phyloP scores from a whole-genome alignment of 2,113 vertebrate genomes.

The Octodon degus region DNA sequence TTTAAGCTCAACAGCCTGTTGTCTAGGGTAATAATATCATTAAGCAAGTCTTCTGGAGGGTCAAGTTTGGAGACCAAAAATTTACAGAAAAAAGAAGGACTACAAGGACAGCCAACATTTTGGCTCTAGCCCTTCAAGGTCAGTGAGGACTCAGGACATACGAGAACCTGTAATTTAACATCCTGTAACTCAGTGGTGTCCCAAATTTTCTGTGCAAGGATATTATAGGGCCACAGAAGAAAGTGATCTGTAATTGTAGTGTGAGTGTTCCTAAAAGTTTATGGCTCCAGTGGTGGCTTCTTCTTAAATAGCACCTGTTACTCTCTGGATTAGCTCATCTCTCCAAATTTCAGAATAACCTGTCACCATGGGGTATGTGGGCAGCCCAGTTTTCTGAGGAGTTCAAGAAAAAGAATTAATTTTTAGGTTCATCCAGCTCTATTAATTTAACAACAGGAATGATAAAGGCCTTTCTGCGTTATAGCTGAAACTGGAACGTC shows the following conservation, averaged over 20 bases:
- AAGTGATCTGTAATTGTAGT: background rate
- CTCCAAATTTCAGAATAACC: background rate
- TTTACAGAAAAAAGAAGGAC: too few species aligned
- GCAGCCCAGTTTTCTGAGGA: background rate
- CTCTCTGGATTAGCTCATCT: background rate
- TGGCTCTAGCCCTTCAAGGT: too few species aligned
- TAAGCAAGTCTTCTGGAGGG: too few species aligned
- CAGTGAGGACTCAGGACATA: too few species aligned
- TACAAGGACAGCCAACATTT: too few species aligned
- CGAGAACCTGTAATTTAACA: too few species aligned
- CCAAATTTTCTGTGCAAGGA: too few species aligned
- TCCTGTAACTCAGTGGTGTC: too few species aligned
- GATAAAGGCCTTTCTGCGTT: background rate
- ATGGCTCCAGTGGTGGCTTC: background rate
- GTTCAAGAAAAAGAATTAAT: background rate
- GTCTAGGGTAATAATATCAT: too few species aligned
- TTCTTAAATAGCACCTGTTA: background rate
- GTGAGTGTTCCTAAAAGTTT: background rate
- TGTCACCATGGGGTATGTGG: background rate
- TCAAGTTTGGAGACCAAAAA: too few species aligned
- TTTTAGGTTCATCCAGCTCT: background rate
- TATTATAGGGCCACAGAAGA: too few species aligned
- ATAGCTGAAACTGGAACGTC: background rate
- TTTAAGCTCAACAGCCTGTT: too few species aligned
- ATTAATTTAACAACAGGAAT: background rate